Conservation (phyloP, 2,888 invertebrate species). For the Lithodes maja region DNA sequence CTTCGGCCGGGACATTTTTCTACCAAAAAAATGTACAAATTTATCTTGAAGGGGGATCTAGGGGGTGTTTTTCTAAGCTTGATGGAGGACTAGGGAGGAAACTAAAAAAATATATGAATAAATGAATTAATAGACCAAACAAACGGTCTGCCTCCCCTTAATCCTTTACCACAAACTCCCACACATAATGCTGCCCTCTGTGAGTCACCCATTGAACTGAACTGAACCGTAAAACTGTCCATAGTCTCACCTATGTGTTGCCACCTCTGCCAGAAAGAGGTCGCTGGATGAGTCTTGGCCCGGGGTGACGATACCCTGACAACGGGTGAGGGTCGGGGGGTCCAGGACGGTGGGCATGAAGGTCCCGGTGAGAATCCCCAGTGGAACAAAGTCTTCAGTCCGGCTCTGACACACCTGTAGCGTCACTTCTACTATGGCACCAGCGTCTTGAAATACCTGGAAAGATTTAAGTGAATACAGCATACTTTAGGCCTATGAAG, state of each 20-base stretch:
- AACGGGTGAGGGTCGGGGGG: conserved; percentile 29
- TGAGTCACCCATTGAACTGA: neutral
- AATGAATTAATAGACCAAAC: no score
- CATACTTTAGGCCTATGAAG: no score
- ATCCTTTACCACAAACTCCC: no score
- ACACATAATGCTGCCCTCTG: no score
- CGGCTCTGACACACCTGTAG: conserved; percentile 46
- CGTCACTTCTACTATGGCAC: conserved; percentile 53
- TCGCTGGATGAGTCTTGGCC: conserved; percentile 44
- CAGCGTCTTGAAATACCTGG: conserved; percentile 65
- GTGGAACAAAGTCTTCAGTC: conserved; percentile 44
- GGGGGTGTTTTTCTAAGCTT: no score
- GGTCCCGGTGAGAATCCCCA: conserved; percentile 60
- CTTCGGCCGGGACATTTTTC: no score
- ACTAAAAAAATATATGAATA: no score
- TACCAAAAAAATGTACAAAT: no score
- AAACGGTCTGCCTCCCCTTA: no score
- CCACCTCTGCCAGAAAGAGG: conserved; percentile 65
- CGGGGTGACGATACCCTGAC: conserved; percentile 53
- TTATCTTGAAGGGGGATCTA: no score
- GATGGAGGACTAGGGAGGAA: no score
- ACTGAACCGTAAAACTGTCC: neutral
- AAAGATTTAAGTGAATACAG: neutral
- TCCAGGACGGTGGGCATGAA: conserved; percentile 60
- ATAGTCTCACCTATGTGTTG: conserved; percentile 49